Percentiles rank a stretch among this genome's conserved stretches.
phyloP scores from a whole-genome alignment of 2,113 vertebrate genomes.

The western clawed frog (Xenopus tropicalis) region UCB_Xtro_10.0 CM004448.2:33758501-33759000 shows the following conservation, averaged over 20 bases:
- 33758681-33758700: constrained; percentile 14
- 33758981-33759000: no score
- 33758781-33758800: constrained; percentile 35
- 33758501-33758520: no score
- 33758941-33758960: constrained; percentile 20
- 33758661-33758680: constrained; percentile 5
- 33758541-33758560: no score
- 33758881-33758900: constrained; percentile 34
- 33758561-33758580: no score
- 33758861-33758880: constrained; percentile 35
- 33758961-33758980: not conserved
- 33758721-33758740: not conserved
- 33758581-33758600: no score
- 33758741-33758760: constrained; percentile 24
- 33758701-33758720: constrained; percentile 25
- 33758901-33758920: constrained; percentile 36
- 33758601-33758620: not conserved
- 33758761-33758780: constrained; percentile 35
- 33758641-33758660: constrained; percentile 4
- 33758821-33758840: constrained; percentile 21
- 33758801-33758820: constrained; percentile 29
- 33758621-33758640: constrained; percentile 24
- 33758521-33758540: no score
- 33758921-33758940: constrained; percentile 16
- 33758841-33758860: constrained; percentile 29